Evolutionary conservation across 2,797 vertebrate species (phyloP), one percentile per base, ranked within the genome.

Genomic region (Gambusia yucatana): DNA sequence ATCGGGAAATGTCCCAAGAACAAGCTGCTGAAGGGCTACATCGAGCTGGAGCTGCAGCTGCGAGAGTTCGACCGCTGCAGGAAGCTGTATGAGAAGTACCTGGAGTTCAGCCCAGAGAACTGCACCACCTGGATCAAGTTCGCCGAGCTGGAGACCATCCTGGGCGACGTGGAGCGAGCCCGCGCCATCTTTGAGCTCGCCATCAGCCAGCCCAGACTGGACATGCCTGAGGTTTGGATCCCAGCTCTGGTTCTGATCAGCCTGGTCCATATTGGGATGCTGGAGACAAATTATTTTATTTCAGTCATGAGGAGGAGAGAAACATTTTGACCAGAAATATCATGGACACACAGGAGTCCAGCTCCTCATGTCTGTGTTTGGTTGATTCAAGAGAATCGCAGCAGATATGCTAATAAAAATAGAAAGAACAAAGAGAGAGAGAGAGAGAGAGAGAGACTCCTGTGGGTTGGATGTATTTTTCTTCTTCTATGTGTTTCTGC

Each of bases 41-140:
- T 99, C 73, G 98, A 99, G 87, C 85, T 99, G 91, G 98, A 99
- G 89, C 91, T 99, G 43, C 98, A 99, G 83, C 90, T 99, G 76
- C 93, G 98, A 0, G 98, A 99, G 91, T 99, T 99, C 33, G 98
- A 99, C 91, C 97, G 98, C 52, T 99, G 98, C 91, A 95, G 98
- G 83, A 99, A 99, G 84, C 96, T 99, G 50, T 99, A 99, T 50
- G 97, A 99, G 86, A 99, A 99, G 10, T 99, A 98, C 91, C 91
- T 99, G 93, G 98, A 99, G 94, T 99, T 98, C 93, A 94, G 93
- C 2, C 97, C 98, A 0, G 98, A 99, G 77, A 99, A 99, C 95
- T 99, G 98, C 94, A 98, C 97, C 0, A 99, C 98, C 0, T 99
- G 98, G 98, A 99, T 99, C 93, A 99, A 99, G 92, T 99, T 99